Percentiles rank a stretch among this genome's conserved stretches.
Evolutionary conservation across 2,888 invertebrate genomes (phyloP).

Genomic region (Parnassius glacialis): DNA sequence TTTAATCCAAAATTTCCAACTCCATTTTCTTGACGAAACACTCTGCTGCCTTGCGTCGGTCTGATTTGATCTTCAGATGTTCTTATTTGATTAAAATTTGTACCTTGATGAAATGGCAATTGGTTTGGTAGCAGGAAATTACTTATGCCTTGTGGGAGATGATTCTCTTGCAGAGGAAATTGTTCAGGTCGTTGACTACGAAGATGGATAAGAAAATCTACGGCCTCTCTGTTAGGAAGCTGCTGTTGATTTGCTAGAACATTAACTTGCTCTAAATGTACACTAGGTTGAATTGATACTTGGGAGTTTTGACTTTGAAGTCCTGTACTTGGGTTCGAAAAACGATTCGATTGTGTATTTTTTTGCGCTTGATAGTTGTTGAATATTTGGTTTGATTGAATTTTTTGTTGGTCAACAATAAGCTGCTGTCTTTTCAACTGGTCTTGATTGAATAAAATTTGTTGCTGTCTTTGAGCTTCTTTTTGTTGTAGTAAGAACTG

Average conservation of each 20-base stretch:
- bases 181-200: conserved; percentile 68
- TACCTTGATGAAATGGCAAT: conserved; percentile 53
- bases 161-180: conserved; percentile 73
- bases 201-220: conserved; percentile 74
- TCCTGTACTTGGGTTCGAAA: conserved; percentile 47
- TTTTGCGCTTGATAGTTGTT: conserved; percentile 62
- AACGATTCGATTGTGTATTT: conserved; percentile 51
- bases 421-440: conserved; percentile 53
- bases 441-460: conserved; percentile 47
- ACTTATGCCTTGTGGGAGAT: conserved; percentile 68
- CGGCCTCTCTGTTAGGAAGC: conserved; percentile 79
- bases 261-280: conserved; percentile 54
- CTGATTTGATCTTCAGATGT: conserved; percentile 49
- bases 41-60: conserved; percentile 64
- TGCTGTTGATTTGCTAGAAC: conserved; percentile 76
- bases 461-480: conserved; percentile 63
- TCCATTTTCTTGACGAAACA: conserved; percentile 79
- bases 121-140: conserved; percentile 62
- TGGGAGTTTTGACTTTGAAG: conserved; percentile 53
- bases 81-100: conserved; percentile 58
- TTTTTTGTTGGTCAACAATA: conserved; percentile 53
- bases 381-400: conserved; percentile 53
- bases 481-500: conserved; percentile 79
- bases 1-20: conserved; percentile 84
- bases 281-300: conserved; percentile 77